Evolutionary conservation across 2,888 invertebrate species (phyloP), one percentile per base, ranked within the genome.

Genomic region (Tipula vernalis): DNA sequence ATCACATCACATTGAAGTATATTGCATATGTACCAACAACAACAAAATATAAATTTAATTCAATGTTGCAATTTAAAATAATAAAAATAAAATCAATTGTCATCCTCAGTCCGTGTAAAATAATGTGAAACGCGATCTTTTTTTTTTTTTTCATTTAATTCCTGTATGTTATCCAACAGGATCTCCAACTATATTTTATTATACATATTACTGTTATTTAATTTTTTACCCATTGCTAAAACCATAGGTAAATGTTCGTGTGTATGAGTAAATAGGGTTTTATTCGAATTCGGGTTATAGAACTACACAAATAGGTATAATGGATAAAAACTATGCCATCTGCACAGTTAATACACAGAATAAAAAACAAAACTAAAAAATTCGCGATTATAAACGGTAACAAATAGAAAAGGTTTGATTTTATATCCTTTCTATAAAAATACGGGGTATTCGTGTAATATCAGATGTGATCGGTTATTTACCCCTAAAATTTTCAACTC

Each of bases 331-430:
- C 71, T 71, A 28, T 71, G 71, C 71, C 71, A 71, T 71, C 71
- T 71, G 71, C 71, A 71, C 71, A 71, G 71, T 71, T 71, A 71
- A 71, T 10, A 71, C 28, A 71, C 57, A 57, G 15, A 57, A 15
- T 0, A 28, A 71, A 71, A 0, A 71, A 84, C 39, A n/a, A 84
- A 51, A 44, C 44, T 44, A 44, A 84, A 84, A 39, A 84, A 39
- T 84, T 84, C 84, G 84, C 84, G 84, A 84, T 84, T 84, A 84
- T 84, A 84, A 84, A 84, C 84, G 84, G 84, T 84, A 84, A 84
- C 84, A 84, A 84, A 39, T 84, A 39, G 15, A 84, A 84, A 84
- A 84, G 84, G 84, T 84, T 84, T 84, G 84, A 41, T 39, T 84
- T 71, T 71, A 71, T 71, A 71, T 71, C 71, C 71, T 71, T 71